phyloP scores from a whole-genome alignment of 2,888 invertebrate genomes.

The Adelphocoris suturalis region DNA sequence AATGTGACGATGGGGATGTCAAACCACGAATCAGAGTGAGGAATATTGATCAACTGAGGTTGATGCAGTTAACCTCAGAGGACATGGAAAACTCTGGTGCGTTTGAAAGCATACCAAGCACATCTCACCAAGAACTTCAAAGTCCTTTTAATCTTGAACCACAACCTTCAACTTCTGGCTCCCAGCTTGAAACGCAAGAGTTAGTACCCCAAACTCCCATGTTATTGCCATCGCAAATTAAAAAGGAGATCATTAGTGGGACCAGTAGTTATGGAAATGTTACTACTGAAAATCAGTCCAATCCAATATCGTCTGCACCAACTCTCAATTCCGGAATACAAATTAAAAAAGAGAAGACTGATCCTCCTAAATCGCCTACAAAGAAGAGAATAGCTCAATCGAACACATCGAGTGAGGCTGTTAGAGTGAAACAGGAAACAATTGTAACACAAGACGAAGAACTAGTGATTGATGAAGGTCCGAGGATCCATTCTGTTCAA shows the following conservation, averaged over 20 bases:
- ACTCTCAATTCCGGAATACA: background rate
- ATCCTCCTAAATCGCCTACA: background rate
- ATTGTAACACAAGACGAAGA: background rate
- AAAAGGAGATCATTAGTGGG: background rate
- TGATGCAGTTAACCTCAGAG: background rate
- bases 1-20: constrained; percentile 32
- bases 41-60: constrained; percentile 34
- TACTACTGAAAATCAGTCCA: background rate
- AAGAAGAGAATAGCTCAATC: background rate
- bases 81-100: background rate
- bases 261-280: background rate
- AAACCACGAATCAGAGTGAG: constrained; percentile 59
- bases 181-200: background rate
- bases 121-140: constrained; percentile 4
- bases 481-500: constrained; percentile 18
- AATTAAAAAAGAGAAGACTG: constrained; percentile 30
- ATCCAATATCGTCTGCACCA: background rate
- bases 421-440: constrained; percentile 26
- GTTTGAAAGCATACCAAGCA: background rate
- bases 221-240: constrained; percentile 56
- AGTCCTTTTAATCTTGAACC: background rate
- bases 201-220: background rate
- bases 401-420: background rate
- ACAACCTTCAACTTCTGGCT: background rate
- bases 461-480: background rate